Conservation (phyloP, 1,140 invertebrate genomes). For the Drosophila tani region DNA sequence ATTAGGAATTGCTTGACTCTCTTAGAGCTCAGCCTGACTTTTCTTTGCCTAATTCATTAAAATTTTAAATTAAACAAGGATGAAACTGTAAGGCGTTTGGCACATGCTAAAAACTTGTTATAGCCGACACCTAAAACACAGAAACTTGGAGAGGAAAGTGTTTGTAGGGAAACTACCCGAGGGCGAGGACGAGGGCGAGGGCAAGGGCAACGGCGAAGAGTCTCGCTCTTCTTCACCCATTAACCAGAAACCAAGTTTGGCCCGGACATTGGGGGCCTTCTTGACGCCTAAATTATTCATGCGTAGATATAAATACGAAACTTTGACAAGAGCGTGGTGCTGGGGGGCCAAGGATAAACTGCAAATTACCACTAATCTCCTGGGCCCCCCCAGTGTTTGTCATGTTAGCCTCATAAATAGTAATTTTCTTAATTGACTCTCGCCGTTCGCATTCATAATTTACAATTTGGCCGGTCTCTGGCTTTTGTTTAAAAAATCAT, state of each 20-base stretch:
- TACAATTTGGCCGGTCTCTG: slow-evolving; percentile 23
- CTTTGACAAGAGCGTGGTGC: slow-evolving; percentile 50
- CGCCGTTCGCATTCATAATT: slow-evolving; percentile 59
- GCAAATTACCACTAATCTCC: slow-evolving; percentile 71
- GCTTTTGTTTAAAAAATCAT: slow-evolving; percentile 71
- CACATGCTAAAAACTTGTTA: slow-evolving; percentile 59
- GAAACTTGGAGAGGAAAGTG: slow-evolving; percentile 5
- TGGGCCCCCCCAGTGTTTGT: slow-evolving; percentile 18
- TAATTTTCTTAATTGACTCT: slow-evolving; percentile 79
- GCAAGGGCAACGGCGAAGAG: background rate
- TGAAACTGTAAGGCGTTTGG: slow-evolving; percentile 22
- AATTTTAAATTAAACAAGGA: slow-evolving; percentile 16
- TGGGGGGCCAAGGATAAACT: slow-evolving; percentile 36
- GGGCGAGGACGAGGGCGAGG: background rate
- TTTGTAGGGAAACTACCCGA: background rate
- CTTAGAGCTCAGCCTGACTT: background rate
- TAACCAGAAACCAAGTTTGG: slow-evolving; percentile 56
- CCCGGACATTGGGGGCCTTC: slow-evolving; percentile 32
- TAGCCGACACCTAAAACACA: slow-evolving; percentile 46
- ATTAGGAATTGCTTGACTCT: background rate
- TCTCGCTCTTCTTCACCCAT: slow-evolving; percentile 24
- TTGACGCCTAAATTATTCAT: slow-evolving; percentile 77
- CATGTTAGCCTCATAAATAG: slow-evolving; percentile 73
- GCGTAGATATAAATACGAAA: slow-evolving; percentile 75
- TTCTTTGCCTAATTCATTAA: slow-evolving; percentile 16